Evolutionary conservation across 1,140 invertebrate species (phyloP).

Genomic region (Cyrtorhinus lividipennis): DNA sequence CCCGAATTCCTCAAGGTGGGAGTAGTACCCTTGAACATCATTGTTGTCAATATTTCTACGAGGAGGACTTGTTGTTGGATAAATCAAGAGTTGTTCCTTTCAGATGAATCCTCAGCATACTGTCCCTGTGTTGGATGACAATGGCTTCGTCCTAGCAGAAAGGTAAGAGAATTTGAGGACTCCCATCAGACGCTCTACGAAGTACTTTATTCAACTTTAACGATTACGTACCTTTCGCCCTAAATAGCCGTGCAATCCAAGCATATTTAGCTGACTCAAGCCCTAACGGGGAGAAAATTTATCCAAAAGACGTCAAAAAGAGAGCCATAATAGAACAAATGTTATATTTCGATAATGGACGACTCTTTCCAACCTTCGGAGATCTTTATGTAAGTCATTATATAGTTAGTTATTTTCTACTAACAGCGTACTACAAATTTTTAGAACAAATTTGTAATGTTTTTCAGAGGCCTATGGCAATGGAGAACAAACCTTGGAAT

Average conservation of each 20-base stretch:
- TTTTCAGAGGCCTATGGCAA: slow-evolving; percentile 51
- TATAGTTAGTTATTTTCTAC: slow-evolving; percentile 23
- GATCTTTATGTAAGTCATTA: neutral
- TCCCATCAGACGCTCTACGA: neutral
- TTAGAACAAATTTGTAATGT: too few relatives aligned
- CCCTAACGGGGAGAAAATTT: neutral
- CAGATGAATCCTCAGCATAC: neutral
- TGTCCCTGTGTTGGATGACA: neutral
- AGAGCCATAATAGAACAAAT: neutral
- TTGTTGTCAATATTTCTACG: too few relatives aligned
- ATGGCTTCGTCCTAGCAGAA: neutral
- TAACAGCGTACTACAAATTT: too few relatives aligned
- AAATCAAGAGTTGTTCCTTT: too few relatives aligned
- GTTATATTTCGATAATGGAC: neutral
- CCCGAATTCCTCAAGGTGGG: slow-evolving; percentile 62
- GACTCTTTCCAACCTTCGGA: neutral
- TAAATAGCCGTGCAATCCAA: neutral
- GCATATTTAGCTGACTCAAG: neutral
- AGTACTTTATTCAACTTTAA: too few relatives aligned
- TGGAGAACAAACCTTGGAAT: slow-evolving; percentile 45
- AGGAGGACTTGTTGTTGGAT: slow-evolving; percentile 23
- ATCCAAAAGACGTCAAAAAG: neutral
- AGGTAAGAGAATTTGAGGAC: neutral
- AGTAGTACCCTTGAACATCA: too few relatives aligned
- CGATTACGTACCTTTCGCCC: too few relatives aligned